Conservation (phyloP, 2,888 invertebrate genomes). For the Pseudanteris insignis region DNA sequence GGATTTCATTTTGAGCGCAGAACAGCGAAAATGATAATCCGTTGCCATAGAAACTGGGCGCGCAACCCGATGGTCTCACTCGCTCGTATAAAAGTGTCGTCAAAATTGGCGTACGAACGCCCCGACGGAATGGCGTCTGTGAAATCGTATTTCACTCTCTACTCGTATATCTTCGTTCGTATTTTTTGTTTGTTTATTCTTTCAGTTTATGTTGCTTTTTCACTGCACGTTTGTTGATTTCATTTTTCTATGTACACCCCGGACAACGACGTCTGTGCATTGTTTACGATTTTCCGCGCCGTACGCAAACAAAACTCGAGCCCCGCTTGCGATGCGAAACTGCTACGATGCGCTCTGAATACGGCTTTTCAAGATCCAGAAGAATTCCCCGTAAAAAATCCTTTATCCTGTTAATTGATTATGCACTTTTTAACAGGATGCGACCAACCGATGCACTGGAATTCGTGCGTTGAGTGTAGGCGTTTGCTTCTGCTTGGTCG, state of each 20-base stretch:
- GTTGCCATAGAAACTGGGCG: constrained; percentile 55
- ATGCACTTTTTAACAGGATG: too few relatives aligned
- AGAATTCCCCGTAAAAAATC: constrained; percentile 22
- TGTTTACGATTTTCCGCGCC: constrained; percentile 31
- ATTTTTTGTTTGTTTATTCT: too few relatives aligned
- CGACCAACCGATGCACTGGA: too few relatives aligned
- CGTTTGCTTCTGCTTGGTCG: too few relatives aligned
- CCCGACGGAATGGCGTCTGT: constrained; percentile 59
- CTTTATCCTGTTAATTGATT: constrained; percentile 26
- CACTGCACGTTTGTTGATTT: too few relatives aligned
- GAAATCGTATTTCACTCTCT: constrained; percentile 54
- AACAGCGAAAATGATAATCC: constrained; percentile 58
- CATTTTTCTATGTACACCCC: constrained; percentile 11
- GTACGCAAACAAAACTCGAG: constrained; percentile 14
- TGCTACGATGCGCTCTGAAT: constrained; percentile 16
- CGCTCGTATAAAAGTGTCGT: constrained; percentile 39
- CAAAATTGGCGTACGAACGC: constrained; percentile 33
- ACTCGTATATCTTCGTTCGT: constrained; percentile 27
- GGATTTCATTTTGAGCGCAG: constrained; percentile 52
- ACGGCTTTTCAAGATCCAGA: constrained; percentile 15
- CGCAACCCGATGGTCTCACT: constrained; percentile 36
- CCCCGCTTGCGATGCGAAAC: constrained; percentile 24
- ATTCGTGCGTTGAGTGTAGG: too few relatives aligned
- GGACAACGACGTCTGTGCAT: constrained; percentile 13
- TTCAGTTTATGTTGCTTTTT: too few relatives aligned